Evolutionary conservation across 2,888 invertebrate species (phyloP).

Genomic region (Parnassius glacialis): DNA sequence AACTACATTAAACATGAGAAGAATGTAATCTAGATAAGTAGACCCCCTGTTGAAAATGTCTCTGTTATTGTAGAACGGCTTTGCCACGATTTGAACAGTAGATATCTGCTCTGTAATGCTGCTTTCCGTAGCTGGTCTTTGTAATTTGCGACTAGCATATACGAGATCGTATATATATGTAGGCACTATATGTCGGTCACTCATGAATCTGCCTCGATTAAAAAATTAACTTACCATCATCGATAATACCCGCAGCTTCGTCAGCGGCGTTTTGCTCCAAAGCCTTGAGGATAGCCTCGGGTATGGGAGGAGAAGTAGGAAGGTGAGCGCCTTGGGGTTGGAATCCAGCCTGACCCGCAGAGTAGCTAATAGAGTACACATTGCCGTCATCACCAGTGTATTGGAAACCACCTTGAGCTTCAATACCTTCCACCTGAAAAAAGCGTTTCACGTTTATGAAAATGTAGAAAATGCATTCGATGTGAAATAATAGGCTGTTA

Average conservation of each 20-base stretch:
- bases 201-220: too few species aligned
- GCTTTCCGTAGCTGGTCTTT: too few species aligned
- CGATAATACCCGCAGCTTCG: constrained; percentile 79
- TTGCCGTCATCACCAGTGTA: constrained; percentile 83
- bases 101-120: too few species aligned
- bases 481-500: too few species aligned
- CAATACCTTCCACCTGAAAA: constrained; percentile 72
- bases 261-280: constrained; percentile 77
- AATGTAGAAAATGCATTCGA: background rate
- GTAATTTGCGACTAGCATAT: too few species aligned
- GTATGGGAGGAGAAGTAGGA: constrained; percentile 81
- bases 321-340: constrained; percentile 80
- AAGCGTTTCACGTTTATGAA: constrained; percentile 1
- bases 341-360: constrained; percentile 81
- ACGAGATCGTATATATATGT: too few species aligned
- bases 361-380: constrained; percentile 76
- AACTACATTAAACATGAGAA: too few species aligned
- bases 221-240: constrained; percentile 64
- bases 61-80: too few species aligned
- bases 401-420: constrained; percentile 80
- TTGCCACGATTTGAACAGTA: too few species aligned
- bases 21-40: too few species aligned
- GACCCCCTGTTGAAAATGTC: too few species aligned
- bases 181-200: too few species aligned
- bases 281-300: constrained; percentile 80